These are phyloP conservation scores for Spinibarbus caldwelli DNA, from an alignment of 2,797 vertebrate species.

Conservation along the genomic window DNA sequence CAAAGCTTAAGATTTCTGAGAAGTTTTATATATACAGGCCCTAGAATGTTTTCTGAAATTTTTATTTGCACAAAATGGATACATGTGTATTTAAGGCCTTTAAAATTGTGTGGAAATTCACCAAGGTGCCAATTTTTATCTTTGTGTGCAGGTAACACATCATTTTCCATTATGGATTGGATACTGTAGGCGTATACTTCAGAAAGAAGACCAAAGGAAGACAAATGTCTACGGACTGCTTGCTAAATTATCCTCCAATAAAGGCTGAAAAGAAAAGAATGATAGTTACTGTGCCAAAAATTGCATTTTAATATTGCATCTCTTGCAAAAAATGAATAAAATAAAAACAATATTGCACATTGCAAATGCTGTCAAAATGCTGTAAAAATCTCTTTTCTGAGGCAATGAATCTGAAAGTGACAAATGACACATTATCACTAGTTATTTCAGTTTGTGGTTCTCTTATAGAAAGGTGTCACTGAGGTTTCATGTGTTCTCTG, in stretches of 20 bases:
- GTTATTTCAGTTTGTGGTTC: not conserved
- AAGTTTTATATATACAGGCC: no score
- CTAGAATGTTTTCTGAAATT: not conserved
- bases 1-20: no score
- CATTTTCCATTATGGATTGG: not conserved
- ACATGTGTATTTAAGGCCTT: not conserved
- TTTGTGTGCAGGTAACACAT: not conserved
- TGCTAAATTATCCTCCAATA: not conserved
- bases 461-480: not conserved
- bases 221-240: not conserved
- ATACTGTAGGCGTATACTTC: not conserved
- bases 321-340: no score
- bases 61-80: not conserved
- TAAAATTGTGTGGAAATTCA: not conserved
- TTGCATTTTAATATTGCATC: not conserved
- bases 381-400: no score
- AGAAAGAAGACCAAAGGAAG: not conserved
- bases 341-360: no score
- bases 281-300: not conserved
- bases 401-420: no score
- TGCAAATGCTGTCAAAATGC: no score
- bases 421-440: not conserved
- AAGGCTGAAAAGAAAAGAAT: not conserved
- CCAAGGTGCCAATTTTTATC: not conserved
- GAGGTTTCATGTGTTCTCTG: not conserved